phyloP scores from a whole-genome alignment of 2,113 vertebrate species.

The Struthidea cinerea region DNA sequence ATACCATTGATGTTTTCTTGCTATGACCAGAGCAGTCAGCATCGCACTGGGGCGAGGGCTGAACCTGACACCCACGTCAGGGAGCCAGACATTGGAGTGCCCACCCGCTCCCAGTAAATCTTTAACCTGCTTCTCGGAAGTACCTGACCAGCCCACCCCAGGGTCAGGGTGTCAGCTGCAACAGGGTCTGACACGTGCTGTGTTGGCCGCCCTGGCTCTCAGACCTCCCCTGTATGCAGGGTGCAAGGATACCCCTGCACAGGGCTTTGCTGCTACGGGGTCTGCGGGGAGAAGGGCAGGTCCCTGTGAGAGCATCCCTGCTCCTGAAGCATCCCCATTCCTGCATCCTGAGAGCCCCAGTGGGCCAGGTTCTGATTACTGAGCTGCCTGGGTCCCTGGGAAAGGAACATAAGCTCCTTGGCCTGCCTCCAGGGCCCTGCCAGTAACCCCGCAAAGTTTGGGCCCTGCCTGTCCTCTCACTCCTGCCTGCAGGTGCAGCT shows the following conservation, averaged over 20 bases:
- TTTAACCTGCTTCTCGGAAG: not conserved
- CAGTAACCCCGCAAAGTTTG: not conserved
- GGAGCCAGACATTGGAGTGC: not conserved
- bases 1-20: not conserved
- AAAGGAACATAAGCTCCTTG: not conserved
- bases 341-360: fast-evolving
- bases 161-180: not conserved
- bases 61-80: not conserved
- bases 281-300: not conserved
- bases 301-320: not conserved
- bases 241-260: not conserved
- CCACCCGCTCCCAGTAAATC: not conserved
- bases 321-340: not conserved
- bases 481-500: not conserved
- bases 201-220: fast-evolving
- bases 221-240: not conserved
- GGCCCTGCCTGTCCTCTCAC: not conserved
- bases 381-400: not conserved
- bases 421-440: not conserved
- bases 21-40: not conserved
- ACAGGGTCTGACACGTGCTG: not conserved
- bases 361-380: not conserved
- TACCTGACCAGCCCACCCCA: not conserved
- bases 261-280: not conserved
- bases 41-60: fast-evolving